Evolutionary conservation across 2,888 invertebrate genomes (phyloP).

Genomic region (Chymomyza procnemis): DNA sequence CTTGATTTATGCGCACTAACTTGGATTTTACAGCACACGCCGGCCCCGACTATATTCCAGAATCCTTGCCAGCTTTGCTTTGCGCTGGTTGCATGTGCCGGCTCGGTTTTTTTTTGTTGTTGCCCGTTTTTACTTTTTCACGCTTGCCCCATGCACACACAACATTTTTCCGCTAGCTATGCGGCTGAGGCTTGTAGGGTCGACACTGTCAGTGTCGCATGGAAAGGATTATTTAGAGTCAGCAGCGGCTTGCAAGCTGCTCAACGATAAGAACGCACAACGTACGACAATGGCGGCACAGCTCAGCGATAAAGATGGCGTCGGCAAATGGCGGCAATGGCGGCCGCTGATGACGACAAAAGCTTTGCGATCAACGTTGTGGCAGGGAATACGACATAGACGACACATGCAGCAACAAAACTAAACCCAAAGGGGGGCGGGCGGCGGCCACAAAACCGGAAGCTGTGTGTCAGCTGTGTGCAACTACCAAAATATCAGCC

Average conservation of each 20-base stretch:
- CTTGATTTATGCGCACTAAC: slow-evolving; percentile 76
- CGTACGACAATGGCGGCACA: slow-evolving; percentile 53
- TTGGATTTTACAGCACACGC: slow-evolving; percentile 66
- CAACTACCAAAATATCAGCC: slow-evolving; percentile 60
- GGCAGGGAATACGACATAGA: not conserved
- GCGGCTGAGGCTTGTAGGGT: not conserved
- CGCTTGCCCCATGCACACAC: not conserved
- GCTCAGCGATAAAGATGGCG: slow-evolving; percentile 15
- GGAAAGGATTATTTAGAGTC: slow-evolving; percentile 73
- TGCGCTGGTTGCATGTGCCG: not conserved
- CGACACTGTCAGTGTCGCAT: slow-evolving; percentile 59
- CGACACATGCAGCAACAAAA: slow-evolving; percentile 14
- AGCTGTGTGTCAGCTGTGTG: slow-evolving; percentile 50
- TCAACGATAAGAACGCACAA: slow-evolving; percentile 62
- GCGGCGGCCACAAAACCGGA: slow-evolving; percentile 35
- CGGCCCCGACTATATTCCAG: slow-evolving; percentile 14
- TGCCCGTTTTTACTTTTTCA: not conserved
- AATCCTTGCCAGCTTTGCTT: not conserved
- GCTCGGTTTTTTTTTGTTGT: not conserved
- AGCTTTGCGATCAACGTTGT: slow-evolving; percentile 57
- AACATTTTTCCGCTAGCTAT: not conserved
- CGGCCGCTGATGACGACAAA: slow-evolving; percentile 58
- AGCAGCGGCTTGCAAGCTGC: slow-evolving; percentile 71
- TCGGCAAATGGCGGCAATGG: slow-evolving; percentile 15
- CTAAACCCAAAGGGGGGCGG: slow-evolving; percentile 9